Percentiles rank a stretch among this genome's conserved stretches.
phyloP scores from a whole-genome alignment of 2,113 vertebrate genomes.

The Spea multiplicata region DNA sequence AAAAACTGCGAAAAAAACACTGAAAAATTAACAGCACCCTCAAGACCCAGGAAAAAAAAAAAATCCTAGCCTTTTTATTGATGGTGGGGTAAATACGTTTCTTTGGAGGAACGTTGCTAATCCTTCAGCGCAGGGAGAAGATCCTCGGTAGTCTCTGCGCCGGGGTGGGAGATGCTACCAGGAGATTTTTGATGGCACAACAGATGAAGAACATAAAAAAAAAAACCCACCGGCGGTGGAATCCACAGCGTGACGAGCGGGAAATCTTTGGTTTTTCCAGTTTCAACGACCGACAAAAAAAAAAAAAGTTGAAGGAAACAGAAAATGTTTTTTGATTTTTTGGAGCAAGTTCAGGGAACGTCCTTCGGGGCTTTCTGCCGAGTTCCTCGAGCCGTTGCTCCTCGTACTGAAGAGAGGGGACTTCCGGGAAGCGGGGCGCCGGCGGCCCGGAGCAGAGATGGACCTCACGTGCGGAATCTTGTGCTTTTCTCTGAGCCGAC shows the following conservation, averaged over 20 bases:
- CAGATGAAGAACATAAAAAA: neutral
- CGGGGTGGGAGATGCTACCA: neutral
- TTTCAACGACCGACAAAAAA: neutral
- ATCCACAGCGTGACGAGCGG: neutral
- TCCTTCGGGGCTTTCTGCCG: neutral
- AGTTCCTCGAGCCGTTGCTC: neutral
- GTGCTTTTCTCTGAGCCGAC: conserved; percentile 62
- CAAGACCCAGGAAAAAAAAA: neutral
- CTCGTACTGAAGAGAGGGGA: neutral
- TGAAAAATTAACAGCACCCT: neutral
- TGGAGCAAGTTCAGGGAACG: neutral
- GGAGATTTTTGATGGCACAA: neutral
- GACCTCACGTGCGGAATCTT: conserved; percentile 37
- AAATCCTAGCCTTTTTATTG: too few relatives aligned
- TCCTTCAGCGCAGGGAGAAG: too few relatives aligned
- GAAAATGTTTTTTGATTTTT: neutral
- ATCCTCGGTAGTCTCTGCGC: too few relatives aligned
- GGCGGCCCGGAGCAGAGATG: neutral
- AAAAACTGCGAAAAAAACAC: neutral
- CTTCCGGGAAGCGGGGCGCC: neutral
- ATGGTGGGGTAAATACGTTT: too few relatives aligned
- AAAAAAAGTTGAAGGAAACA: neutral
- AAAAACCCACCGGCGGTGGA: neutral
- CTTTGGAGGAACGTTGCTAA: too few relatives aligned
- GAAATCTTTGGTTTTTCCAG: conserved; percentile 37